These are phyloP conservation scores for Callinectes sapidus DNA, from an alignment of 2,888 invertebrate genomes.

Conservation along the genomic window DNA sequence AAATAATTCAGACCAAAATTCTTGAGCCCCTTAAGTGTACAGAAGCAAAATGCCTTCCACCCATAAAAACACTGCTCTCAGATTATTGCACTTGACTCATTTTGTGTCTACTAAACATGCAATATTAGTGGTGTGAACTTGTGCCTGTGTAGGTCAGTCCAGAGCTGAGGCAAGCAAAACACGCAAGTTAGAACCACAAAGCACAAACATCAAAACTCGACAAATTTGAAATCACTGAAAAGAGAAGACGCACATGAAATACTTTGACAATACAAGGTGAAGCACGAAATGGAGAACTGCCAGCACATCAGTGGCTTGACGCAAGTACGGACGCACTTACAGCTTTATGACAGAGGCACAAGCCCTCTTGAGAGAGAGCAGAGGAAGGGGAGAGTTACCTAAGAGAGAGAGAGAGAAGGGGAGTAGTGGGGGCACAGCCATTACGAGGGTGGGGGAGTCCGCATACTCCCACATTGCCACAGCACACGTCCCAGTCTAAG, in stretches of 20 bases:
- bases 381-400: slow-evolving; percentile 72
- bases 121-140: slow-evolving; percentile 68
- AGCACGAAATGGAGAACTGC: slow-evolving; percentile 28
- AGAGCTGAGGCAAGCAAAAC: slow-evolving; percentile 49
- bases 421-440: slow-evolving; percentile 72
- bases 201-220: slow-evolving; percentile 31
- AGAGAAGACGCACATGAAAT: slow-evolving; percentile 10
- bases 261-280: slow-evolving; percentile 20
- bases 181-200: slow-evolving; percentile 28
- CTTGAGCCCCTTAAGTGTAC: slow-evolving; percentile 12
- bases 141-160: slow-evolving; percentile 63
- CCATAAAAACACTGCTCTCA: slow-evolving; percentile 37
- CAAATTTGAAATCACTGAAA: slow-evolving; percentile 51
- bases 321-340: slow-evolving; percentile 51
- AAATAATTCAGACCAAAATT: slow-evolving; percentile 18
- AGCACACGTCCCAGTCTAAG: slow-evolving; percentile 72
- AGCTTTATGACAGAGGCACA: slow-evolving; percentile 68
- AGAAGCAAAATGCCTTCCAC: slow-evolving; percentile 40
- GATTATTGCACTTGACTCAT: slow-evolving; percentile 60
- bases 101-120: slow-evolving; percentile 69
- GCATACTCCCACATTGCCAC: slow-evolving; percentile 69
- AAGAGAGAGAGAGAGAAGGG: slow-evolving; percentile 73
- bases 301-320: slow-evolving; percentile 20
- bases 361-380: slow-evolving; percentile 66
- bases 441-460: slow-evolving; percentile 71